A percentile compares a stretch with the other conserved stretches of the same genome.
Evolutionary conservation across 1,140 invertebrate genomes (phyloP).

Genomic region (Drosophila hydei): DNA sequence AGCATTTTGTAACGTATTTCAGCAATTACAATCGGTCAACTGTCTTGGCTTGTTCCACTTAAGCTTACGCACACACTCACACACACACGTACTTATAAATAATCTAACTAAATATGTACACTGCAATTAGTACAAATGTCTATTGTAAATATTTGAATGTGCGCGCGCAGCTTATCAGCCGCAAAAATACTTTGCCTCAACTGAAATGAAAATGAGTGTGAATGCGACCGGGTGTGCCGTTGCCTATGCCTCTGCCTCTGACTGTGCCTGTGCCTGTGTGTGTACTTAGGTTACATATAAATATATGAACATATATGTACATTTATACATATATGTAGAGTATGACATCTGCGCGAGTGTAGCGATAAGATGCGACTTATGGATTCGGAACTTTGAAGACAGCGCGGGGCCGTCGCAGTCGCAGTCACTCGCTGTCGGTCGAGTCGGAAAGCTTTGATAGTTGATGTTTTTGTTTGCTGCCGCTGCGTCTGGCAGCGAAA

Average conservation of each 20-base stretch:
- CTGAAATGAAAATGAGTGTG: slow-evolving; percentile 16
- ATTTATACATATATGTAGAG: neutral
- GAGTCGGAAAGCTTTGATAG: neutral
- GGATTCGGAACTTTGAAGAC: slow-evolving; percentile 34
- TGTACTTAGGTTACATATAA: neutral
- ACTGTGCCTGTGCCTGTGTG: slow-evolving; percentile 3
- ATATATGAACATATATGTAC: neutral
- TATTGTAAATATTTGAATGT: slow-evolving; percentile 58
- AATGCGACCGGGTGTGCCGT: neutral
- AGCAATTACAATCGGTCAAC: slow-evolving; percentile 46
- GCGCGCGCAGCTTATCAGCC: slow-evolving; percentile 61
- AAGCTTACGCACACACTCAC: slow-evolving; percentile 8
- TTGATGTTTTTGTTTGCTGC: slow-evolving; percentile 11
- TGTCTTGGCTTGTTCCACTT: slow-evolving; percentile 37
- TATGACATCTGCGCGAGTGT: slow-evolving; percentile 29
- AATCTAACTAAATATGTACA: slow-evolving; percentile 54
- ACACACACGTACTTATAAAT: slow-evolving; percentile 11
- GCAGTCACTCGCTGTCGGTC: slow-evolving; percentile 2
- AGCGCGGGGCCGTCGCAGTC: slow-evolving; percentile 19
- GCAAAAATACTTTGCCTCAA: slow-evolving; percentile 32
- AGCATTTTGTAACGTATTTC: slow-evolving; percentile 40
- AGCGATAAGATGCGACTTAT: slow-evolving; percentile 26
- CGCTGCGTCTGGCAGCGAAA: slow-evolving; percentile 13
- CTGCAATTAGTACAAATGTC: slow-evolving; percentile 60
- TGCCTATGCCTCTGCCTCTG: neutral